Conservation (phyloP, 2,113 vertebrate genomes). For the Pygoscelis adeliae region DNA sequence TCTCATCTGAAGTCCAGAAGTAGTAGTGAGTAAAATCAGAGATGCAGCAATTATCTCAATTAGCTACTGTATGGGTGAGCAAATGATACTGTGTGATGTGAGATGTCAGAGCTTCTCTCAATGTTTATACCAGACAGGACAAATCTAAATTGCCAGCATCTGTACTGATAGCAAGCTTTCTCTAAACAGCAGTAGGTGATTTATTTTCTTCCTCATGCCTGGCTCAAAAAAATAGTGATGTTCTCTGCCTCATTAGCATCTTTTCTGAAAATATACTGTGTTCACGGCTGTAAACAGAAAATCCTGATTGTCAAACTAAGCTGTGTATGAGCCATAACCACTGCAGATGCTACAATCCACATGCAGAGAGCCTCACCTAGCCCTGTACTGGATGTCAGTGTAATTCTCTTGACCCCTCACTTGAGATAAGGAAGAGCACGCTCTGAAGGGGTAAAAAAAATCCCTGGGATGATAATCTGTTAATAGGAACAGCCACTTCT, state of each 20-base stretch:
- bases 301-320: background rate
- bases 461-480: background rate
- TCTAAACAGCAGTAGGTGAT: background rate
- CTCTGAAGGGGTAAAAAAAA: background rate
- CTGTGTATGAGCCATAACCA: background rate
- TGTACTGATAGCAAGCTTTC: background rate
- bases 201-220: background rate
- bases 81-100: slow-evolving; percentile 32
- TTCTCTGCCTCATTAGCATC: background rate
- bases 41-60: slow-evolving; percentile 39
- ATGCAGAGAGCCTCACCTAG: background rate
- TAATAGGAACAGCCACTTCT: background rate
- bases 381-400: background rate
- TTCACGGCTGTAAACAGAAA: background rate
- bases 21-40: background rate
- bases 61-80: slow-evolving; percentile 41
- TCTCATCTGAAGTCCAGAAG: slow-evolving; percentile 18
- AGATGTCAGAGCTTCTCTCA: background rate
- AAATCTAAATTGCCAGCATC: background rate
- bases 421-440: background rate
- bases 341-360: background rate
- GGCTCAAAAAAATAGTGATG: background rate
- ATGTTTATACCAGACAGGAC: background rate
- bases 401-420: background rate
- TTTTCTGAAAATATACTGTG: background rate